Evolutionary conservation across 2,113 vertebrate species (phyloP).

Genomic region (Hiodon alosoides): DNA sequence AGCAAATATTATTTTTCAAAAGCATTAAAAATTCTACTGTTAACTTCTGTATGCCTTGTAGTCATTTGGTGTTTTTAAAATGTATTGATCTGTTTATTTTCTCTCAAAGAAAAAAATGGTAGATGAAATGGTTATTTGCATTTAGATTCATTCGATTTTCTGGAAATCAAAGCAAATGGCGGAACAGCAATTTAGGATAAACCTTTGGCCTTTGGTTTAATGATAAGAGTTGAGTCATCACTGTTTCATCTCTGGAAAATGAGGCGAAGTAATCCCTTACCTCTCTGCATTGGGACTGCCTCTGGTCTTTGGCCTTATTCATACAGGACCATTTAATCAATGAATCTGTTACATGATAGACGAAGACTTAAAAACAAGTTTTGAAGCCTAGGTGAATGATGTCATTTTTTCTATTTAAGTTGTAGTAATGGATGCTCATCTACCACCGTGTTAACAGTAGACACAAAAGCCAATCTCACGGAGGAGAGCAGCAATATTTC

Average conservation of each 20-base stretch:
- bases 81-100: neutral
- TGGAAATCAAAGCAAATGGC: conserved; percentile 50
- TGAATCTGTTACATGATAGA: too few species aligned
- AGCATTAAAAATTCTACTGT: conserved; percentile 46
- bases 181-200: conserved; percentile 39
- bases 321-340: neutral
- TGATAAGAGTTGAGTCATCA: conserved; percentile 49
- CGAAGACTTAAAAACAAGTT: too few species aligned
- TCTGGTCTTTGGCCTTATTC: neutral
- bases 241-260: conserved; percentile 29
- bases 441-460: too few species aligned
- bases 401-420: too few species aligned
- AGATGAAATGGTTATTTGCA: conserved; percentile 49
- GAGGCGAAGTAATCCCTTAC: conserved; percentile 7
- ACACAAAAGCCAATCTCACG: too few species aligned
- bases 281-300: neutral
- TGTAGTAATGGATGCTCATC: too few species aligned
- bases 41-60: conserved; percentile 34
- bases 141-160: conserved; percentile 52
- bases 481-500: too few species aligned
- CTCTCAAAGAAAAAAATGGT: conserved; percentile 31
- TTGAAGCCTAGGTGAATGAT: too few species aligned
- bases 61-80: neutral
- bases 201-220: conserved; percentile 36
- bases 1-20: conserved; percentile 2